Evolutionary conservation across 2,797 vertebrate genomes (phyloP), one percentile per base, ranked within the genome.

Genomic region (Danio kyathit): DNA sequence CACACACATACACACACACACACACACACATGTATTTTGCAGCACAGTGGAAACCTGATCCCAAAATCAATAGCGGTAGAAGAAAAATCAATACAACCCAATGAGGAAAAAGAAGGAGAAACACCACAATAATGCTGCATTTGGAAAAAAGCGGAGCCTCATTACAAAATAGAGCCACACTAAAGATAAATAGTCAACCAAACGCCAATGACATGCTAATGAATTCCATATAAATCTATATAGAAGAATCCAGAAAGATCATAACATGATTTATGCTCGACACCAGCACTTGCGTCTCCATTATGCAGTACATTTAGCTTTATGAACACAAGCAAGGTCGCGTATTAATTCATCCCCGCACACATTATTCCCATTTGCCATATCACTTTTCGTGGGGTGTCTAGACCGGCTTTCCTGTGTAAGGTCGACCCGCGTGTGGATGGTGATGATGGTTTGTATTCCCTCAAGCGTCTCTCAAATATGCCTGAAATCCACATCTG

Each of bases 71-170:
- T 87, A 83, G 56, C 11, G 16, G 81, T 65, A 63, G 76, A 48
- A 70, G 72, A 60, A 75, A 56, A 76, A 85, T 87, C 86, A 63
- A 85, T 87, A 74, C 57, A 60, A 84, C 79, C 78, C 83, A 86
- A 79, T 83, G 57, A 87, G 67, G 8, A 40, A 80, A 74, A 75
- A 71, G 44, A 67, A 52, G 78, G 49, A 82, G 72, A 82, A 54
- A 67, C 72, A 59, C 13, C 10, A 54, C 16, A 60, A 82, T 85
- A 84, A 85, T 73, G 80, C 65, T 75, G 75, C 80, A 76, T 85
- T 83, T 82, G 73, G 72, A 82, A 79, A 80, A 29, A 29, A 79
- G 67, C 73, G 80, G 51, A 80, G 71, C 69, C 81, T 83, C 57
- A 60, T 83, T 82, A 82, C 76, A 82, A 84, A 29, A 80, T 29